Percentiles rank a stretch among this genome's conserved stretches.
These are phyloP conservation scores for Ondatra zibethicus DNA, from an alignment of 2,113 vertebrate genomes.

Conservation along the genomic window DNA sequence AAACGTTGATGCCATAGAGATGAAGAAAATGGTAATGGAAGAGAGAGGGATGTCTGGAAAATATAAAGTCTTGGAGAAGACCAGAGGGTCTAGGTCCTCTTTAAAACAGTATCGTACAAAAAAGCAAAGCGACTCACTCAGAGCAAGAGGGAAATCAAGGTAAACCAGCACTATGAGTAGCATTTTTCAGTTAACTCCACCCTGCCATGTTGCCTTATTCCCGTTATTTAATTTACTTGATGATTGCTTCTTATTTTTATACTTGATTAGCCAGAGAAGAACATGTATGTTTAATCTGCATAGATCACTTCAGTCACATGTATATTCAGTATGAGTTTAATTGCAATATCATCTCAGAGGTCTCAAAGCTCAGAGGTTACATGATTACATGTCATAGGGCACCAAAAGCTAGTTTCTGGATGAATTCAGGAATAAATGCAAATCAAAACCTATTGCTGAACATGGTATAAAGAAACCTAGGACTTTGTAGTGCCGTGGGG, in stretches of 20 bases:
- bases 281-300: neutral
- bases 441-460: neutral
- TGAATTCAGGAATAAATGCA: neutral
- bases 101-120: neutral
- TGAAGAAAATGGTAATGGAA: neutral
- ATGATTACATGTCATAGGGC: neutral
- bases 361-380: neutral
- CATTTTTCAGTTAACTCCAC: neutral
- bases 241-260: neutral
- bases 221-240: neutral
- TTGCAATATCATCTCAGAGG: neutral
- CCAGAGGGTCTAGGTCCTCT: neutral
- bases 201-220: neutral
- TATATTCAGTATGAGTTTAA: neutral
- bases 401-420: neutral
- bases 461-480: neutral
- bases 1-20: neutral
- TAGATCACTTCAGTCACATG: neutral
- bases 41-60: neutral
- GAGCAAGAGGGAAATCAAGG: neutral
- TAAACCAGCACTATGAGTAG: neutral
- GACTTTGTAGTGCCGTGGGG: neutral
- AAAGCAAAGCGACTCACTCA: conserved; percentile 17
- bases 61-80: neutral
- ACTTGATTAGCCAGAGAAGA: neutral